These are phyloP conservation scores for Eurytoma adleriae DNA, from an alignment of 2,888 invertebrate species.

Conservation along the genomic window DNA sequence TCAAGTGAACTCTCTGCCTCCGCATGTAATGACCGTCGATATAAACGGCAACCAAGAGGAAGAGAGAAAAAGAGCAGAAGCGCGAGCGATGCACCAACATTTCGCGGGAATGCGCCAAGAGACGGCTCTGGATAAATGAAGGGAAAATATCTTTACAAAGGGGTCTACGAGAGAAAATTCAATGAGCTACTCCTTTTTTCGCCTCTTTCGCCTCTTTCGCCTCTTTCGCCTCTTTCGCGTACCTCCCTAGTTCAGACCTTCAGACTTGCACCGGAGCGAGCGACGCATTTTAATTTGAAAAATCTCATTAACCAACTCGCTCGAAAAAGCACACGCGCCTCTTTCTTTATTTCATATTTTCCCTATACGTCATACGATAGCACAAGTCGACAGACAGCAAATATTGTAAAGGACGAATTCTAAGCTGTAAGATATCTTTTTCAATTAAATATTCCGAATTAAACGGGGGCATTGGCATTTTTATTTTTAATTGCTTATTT, in stretches of 20 bases:
- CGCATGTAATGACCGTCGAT: slow-evolving; percentile 32
- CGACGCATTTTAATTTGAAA: slow-evolving; percentile 33
- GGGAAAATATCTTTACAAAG: slow-evolving; percentile 36
- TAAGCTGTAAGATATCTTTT: too few relatives aligned
- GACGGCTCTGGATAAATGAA: slow-evolving; percentile 16
- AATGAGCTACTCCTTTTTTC: neutral
- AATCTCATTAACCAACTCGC: slow-evolving; percentile 42
- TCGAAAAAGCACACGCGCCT: neutral
- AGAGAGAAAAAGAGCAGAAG: neutral
- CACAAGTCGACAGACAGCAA: too few relatives aligned
- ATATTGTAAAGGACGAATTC: too few relatives aligned
- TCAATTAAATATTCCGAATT: too few relatives aligned
- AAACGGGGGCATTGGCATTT: too few relatives aligned
- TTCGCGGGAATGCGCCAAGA: neutral
- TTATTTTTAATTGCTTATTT: too few relatives aligned
- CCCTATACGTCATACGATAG: too few relatives aligned
- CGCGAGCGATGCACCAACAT: neutral
- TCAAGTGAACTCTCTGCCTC: slow-evolving; percentile 27
- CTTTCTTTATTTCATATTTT: neutral
- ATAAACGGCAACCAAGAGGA: slow-evolving; percentile 9
- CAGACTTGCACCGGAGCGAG: neutral
- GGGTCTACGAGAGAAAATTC: neutral
- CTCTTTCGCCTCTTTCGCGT: too few relatives aligned
- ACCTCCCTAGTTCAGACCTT: neutral
- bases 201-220: neutral